phyloP scores from a whole-genome alignment of 1,140 invertebrate genomes.

The Ditylenchus dipsaci region DNA sequence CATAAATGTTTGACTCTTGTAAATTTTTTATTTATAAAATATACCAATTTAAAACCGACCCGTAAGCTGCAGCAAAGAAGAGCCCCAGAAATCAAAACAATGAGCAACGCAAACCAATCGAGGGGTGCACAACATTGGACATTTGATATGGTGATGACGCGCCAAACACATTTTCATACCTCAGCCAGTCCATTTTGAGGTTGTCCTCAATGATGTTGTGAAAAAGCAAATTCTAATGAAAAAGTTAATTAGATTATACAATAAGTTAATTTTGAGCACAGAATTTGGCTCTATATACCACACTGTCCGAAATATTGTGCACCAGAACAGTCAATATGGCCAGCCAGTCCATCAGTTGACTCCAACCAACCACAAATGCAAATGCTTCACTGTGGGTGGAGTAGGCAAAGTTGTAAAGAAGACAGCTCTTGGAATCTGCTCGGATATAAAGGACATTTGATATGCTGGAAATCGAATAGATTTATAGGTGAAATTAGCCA shows the following conservation, averaged over 20 bases:
- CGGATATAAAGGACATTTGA: slow-evolving; percentile 17
- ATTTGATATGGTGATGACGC: background rate
- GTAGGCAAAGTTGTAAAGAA: slow-evolving; percentile 31
- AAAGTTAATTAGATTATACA: too few species aligned
- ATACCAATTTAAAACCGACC: background rate
- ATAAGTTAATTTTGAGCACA: too few species aligned
- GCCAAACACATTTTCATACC: background rate
- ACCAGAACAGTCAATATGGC: slow-evolving; percentile 16
- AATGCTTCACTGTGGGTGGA: slow-evolving; percentile 14
- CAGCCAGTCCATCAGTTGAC: slow-evolving; percentile 26
- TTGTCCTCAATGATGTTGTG: slow-evolving; percentile 7
- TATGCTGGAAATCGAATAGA: slow-evolving; percentile 22
- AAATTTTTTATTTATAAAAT: background rate
- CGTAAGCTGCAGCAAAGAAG: slow-evolving; percentile 12
- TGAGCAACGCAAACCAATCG: slow-evolving; percentile 3
- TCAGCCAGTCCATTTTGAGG: background rate
- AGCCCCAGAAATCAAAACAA: slow-evolving; percentile 14
- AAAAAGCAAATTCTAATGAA: slow-evolving; percentile 31
- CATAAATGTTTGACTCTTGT: background rate
- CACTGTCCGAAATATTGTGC: slow-evolving; percentile 17
- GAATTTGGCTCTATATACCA: slow-evolving; percentile 6
- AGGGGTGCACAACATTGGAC: background rate
- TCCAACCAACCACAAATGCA: slow-evolving; percentile 32
- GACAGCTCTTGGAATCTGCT: slow-evolving; percentile 25
- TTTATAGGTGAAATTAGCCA: background rate